Base-by-base conservation (phyloP, 2,113 vertebrate species). In the Orycteropus afer region DNA sequence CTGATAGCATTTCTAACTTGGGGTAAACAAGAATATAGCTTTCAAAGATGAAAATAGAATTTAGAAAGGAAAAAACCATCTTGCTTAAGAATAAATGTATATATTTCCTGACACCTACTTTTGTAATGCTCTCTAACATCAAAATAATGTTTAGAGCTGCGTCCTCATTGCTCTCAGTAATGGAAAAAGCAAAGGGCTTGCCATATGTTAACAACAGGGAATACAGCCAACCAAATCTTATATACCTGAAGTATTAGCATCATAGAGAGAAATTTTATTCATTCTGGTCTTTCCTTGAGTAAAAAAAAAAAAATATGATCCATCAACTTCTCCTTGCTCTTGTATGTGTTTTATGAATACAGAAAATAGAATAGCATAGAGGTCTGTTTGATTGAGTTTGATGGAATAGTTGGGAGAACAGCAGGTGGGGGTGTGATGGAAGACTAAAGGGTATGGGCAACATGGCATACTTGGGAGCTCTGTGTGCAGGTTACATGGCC, bases 221-320 rank as follows among this genome's bases (percentile, higher is more conserved):
- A 76, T 32, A 89, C 51, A 83, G 49, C 90, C 73, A 95, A 86
- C 57, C 53, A 71, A 57, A 55, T 55, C 51, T 53, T 79, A 89
- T 71, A 69, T 47, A 90, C 51, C 53, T 96, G 83, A 96, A 94
- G 89, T 90, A 92, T 91, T 93, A 87, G 67, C 47, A 76, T 57
- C 27, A 23, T 34, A 93, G 63, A 73, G 55, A 71, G 29, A 91
- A 90, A 94, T 88, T 69, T 67, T 90, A 95, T 92, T 78, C 55
- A 77, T 82, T 94, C 94, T 79, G 25, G 57, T 69, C 29, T 2
- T 82, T 95, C 69, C 69, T 90, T 74, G 15, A 87, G 59, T 42
- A 86, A 94, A 51, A 67, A 27, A 32, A 71, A 79, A 86, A 34
- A 93, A 89, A 87, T 69, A 74, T 86, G 22, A 81, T 73, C 14